Conservation (phyloP, 1,140 invertebrate genomes). For the Trinorchestia longiramus region DNA sequence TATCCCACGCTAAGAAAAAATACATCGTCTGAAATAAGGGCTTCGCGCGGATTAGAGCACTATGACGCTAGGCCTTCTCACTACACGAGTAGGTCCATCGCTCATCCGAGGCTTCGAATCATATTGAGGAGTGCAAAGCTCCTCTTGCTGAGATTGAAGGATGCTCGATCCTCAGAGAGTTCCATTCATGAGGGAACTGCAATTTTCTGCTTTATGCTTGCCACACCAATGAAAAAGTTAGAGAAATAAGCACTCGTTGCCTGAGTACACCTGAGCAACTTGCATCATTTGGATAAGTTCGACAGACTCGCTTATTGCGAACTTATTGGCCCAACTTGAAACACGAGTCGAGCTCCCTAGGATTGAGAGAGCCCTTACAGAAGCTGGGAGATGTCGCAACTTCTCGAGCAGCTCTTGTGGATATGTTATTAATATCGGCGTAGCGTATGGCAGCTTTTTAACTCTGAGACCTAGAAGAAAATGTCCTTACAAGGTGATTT, state of each 20-base stretch:
- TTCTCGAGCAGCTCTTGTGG: not conserved
- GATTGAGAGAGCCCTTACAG: not conserved
- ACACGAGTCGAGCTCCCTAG: not conserved
- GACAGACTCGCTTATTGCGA: slow-evolving; percentile 52
- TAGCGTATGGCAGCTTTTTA: not conserved
- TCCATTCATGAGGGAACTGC: slow-evolving; percentile 26
- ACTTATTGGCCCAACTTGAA: slow-evolving; percentile 50
- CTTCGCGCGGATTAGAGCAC: not conserved
- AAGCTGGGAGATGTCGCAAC: not conserved
- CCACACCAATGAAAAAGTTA: slow-evolving; percentile 32
- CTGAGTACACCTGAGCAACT: slow-evolving; percentile 42
- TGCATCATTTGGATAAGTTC: slow-evolving; percentile 49
- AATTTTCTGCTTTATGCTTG: slow-evolving; percentile 47
- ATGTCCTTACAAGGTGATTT: not conserved
- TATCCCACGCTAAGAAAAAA: not conserved
- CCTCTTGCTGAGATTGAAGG: slow-evolving; percentile 14
- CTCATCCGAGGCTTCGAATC: not conserved
- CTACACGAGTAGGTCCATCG: not conserved
- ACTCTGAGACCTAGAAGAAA: not conserved
- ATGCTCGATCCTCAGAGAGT: slow-evolving; percentile 17
- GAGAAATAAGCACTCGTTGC: slow-evolving; percentile 37
- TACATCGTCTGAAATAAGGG: not conserved
- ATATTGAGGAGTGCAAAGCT: slow-evolving; percentile 7
- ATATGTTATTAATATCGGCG: not conserved
- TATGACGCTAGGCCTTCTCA: not conserved